Conservation (phyloP, 1,140 invertebrate genomes). For the Bemisia tabaci region DNA sequence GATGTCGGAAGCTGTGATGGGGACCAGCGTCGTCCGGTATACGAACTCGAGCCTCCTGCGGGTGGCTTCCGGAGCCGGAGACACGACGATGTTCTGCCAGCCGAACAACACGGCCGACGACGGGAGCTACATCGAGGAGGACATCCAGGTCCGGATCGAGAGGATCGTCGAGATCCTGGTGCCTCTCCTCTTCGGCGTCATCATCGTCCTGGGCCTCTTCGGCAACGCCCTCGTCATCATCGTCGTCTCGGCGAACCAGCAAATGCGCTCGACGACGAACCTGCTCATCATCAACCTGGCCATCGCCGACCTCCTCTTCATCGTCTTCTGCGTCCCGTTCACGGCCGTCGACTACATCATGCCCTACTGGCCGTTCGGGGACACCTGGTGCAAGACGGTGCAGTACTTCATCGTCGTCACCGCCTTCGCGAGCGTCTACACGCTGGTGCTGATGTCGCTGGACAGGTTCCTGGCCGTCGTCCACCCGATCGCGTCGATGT, state of each 20-base stretch:
- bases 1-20: too few species aligned
- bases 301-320: slow-evolving; percentile 83
- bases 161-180: slow-evolving; percentile 55
- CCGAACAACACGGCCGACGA: background rate
- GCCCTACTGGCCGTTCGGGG: slow-evolving; percentile 80
- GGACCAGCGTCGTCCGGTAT: too few species aligned
- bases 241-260: slow-evolving; percentile 69
- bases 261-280: slow-evolving; percentile 88
- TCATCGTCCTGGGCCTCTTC: slow-evolving; percentile 71
- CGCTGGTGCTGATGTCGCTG: slow-evolving; percentile 85
- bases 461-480: slow-evolving; percentile 91
- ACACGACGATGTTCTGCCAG: too few species aligned
- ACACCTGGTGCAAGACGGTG: slow-evolving; percentile 79
- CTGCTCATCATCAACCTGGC: slow-evolving; percentile 79
- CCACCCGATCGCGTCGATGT: slow-evolving; percentile 82
- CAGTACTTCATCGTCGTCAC: slow-evolving; percentile 75
- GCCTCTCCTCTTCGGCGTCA: slow-evolving; percentile 74
- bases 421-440: slow-evolving; percentile 87
- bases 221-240: slow-evolving; percentile 66
- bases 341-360: slow-evolving; percentile 79
- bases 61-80: too few species aligned
- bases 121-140: background rate
- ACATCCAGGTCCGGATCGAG: slow-evolving; percentile 29
- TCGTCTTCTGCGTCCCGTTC: slow-evolving; percentile 90
- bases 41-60: too few species aligned